These are phyloP conservation scores for Tanytarsus gracilentus DNA, from an alignment of 2,888 invertebrate genomes.

Conservation along the genomic window DNA sequence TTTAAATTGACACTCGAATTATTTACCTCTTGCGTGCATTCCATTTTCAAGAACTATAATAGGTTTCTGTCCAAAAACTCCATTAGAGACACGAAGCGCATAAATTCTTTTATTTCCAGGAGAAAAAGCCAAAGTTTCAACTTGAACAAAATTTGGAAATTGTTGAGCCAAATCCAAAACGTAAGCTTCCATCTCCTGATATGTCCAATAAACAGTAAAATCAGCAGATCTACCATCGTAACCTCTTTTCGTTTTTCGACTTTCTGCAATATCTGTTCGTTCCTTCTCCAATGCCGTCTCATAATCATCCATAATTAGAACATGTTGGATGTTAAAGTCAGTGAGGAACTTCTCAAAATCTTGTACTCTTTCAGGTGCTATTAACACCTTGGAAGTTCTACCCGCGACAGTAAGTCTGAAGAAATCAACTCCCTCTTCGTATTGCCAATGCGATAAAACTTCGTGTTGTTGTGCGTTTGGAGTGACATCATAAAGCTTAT, in stretches of 20 bases:
- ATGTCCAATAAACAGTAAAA: slow-evolving; percentile 32
- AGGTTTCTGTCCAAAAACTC: slow-evolving; percentile 41
- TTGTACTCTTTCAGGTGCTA: background rate
- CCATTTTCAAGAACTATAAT: slow-evolving; percentile 49
- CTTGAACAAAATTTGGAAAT: slow-evolving; percentile 47
- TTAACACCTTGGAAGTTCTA: background rate
- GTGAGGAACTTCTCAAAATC: slow-evolving; percentile 11
- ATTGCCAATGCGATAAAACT: slow-evolving; percentile 12
- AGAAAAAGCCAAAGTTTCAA: slow-evolving; percentile 50
- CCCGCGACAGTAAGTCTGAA: slow-evolving; percentile 32
- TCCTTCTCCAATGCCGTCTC: background rate
- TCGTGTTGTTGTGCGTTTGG: slow-evolving; percentile 9
- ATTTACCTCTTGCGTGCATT: slow-evolving; percentile 51
- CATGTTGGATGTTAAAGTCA: background rate
- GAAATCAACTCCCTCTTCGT: slow-evolving; percentile 35
- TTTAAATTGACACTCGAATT: too few relatives aligned
- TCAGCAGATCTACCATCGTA: background rate
- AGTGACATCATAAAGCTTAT: slow-evolving; percentile 28
- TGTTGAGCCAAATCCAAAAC: slow-evolving; percentile 43
- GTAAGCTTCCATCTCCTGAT: slow-evolving; percentile 45
- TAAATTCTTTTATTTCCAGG: slow-evolving; percentile 51
- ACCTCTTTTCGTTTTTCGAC: background rate
- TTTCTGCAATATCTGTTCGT: background rate
- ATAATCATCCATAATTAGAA: background rate
- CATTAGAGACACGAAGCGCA: slow-evolving; percentile 53